A percentile compares a stretch with the other conserved stretches of the same genome.
These are phyloP conservation scores for Aporrectodea caliginosa DNA, from an alignment of 1,140 invertebrate genomes.

Conservation along the genomic window DNA sequence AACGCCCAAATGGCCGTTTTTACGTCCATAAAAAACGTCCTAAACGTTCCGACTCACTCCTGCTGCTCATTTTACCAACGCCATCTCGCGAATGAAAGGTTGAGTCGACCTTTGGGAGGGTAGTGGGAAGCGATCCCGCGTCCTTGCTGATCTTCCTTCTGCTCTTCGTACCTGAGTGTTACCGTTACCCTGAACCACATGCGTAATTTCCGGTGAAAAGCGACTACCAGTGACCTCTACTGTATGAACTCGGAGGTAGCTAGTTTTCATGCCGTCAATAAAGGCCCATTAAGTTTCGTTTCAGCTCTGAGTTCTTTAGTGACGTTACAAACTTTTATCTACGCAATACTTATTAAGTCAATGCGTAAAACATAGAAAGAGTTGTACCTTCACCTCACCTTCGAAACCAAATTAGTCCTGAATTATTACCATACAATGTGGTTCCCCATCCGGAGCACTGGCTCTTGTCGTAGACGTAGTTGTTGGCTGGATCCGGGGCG, in stretches of 20 bases:
- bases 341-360: not conserved
- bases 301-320: not conserved
- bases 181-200: not conserved
- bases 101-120: too few relatives aligned
- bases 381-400: too few relatives aligned
- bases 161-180: too few relatives aligned
- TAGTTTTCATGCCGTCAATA: too few relatives aligned
- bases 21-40: too few relatives aligned
- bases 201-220: not conserved
- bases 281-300: not conserved
- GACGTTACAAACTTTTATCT: not conserved
- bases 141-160: too few relatives aligned
- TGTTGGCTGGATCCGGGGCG: constrained; percentile 1
- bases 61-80: too few relatives aligned
- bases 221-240: not conserved
- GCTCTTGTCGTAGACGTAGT: not conserved
- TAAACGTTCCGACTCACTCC: too few relatives aligned
- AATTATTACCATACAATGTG: not conserved
- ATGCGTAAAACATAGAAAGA: not conserved
- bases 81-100: too few relatives aligned
- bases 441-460: constrained; percentile 16
- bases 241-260: not conserved
- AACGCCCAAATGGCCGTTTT: too few relatives aligned
- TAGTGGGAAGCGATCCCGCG: too few relatives aligned
- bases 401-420: too few relatives aligned